These are phyloP conservation scores for Peromyscus californicus DNA, from an alignment of 2,113 vertebrate genomes.

Conservation along the genomic window DNA sequence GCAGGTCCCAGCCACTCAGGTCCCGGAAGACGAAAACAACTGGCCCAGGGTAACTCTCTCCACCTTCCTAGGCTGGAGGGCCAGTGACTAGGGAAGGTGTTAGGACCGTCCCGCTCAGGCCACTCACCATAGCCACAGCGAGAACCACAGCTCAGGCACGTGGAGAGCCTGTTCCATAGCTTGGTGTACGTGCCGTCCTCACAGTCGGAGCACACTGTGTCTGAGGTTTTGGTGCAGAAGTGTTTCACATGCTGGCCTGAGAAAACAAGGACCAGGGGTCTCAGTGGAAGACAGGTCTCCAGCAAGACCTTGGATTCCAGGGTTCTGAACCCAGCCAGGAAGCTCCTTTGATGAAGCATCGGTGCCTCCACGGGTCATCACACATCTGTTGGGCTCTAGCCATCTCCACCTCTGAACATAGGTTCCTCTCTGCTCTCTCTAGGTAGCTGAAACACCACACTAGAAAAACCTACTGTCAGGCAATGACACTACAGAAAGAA, in stretches of 20 bases:
- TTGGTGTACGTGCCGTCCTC: constrained; percentile 74
- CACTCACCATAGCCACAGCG: constrained; percentile 79
- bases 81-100: neutral
- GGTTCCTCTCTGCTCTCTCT: neutral
- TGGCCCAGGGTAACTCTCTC: neutral
- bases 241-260: constrained; percentile 64
- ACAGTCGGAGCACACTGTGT: constrained; percentile 81
- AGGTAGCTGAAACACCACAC: neutral
- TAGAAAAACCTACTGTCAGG: neutral
- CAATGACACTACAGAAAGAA: constrained; percentile 15
- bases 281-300: neutral
- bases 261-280: neutral
- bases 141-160: constrained; percentile 83
- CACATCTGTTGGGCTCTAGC: neutral
- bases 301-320: neutral
- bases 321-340: neutral
- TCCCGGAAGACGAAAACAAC: neutral
- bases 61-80: too few relatives aligned
- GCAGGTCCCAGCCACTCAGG: rapidly evolving
- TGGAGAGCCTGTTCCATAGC: constrained; percentile 78
- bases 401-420: neutral
- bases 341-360: neutral
- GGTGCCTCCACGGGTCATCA: neutral
- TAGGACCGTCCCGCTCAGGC: rapidly evolving
- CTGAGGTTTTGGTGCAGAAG: constrained; percentile 64